A percentile compares a stretch with the other conserved stretches of the same genome.
Conservation (phyloP, 2,888 invertebrate genomes). For the Bedellia somnulentella region DNA sequence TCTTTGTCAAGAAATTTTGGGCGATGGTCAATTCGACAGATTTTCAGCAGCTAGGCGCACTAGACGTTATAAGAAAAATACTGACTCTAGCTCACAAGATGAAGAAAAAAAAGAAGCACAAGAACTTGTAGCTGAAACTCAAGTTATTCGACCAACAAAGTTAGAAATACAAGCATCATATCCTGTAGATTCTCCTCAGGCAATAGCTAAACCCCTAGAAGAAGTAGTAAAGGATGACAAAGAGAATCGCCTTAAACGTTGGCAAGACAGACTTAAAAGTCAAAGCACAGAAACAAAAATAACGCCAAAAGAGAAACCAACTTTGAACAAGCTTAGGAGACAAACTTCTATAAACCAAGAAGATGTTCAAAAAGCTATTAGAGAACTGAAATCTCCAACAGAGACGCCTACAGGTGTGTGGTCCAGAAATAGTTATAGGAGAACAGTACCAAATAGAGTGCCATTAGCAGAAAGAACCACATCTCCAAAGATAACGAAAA, state of each 20-base stretch:
- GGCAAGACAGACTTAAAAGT: slow-evolving; percentile 71
- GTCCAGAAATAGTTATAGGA: slow-evolving; percentile 50
- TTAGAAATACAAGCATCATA: slow-evolving; percentile 55
- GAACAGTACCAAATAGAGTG: slow-evolving; percentile 18
- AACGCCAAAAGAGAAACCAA: slow-evolving; percentile 18
- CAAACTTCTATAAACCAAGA: slow-evolving; percentile 72
- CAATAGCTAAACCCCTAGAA: slow-evolving; percentile 36
- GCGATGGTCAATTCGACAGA: slow-evolving; percentile 82
- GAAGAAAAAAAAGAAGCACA: slow-evolving; percentile 52
- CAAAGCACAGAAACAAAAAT: slow-evolving; percentile 43
- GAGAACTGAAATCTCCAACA: slow-evolving; percentile 65
- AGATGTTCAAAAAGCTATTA: slow-evolving; percentile 69
- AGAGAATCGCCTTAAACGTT: slow-evolving; percentile 64
- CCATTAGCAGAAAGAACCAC: slow-evolving; percentile 27
- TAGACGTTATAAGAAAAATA: slow-evolving; percentile 72
- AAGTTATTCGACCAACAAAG: slow-evolving; percentile 50
- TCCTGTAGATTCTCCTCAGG: slow-evolving; percentile 34
- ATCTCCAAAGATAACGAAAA: slow-evolving; percentile 53
- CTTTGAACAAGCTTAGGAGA: slow-evolving; percentile 61
- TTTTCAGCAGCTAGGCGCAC: slow-evolving; percentile 82
- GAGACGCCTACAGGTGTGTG: slow-evolving; percentile 64
- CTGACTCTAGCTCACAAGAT: slow-evolving; percentile 61
- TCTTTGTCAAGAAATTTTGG: slow-evolving; percentile 58
- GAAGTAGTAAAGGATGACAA: slow-evolving; percentile 49
- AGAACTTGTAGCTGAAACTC: slow-evolving; percentile 56